A percentile compares a stretch with the other conserved stretches of the same genome.
Evolutionary conservation across 2,113 vertebrate species (phyloP).

Genomic region (Forbesichthys papilliferus): DNA sequence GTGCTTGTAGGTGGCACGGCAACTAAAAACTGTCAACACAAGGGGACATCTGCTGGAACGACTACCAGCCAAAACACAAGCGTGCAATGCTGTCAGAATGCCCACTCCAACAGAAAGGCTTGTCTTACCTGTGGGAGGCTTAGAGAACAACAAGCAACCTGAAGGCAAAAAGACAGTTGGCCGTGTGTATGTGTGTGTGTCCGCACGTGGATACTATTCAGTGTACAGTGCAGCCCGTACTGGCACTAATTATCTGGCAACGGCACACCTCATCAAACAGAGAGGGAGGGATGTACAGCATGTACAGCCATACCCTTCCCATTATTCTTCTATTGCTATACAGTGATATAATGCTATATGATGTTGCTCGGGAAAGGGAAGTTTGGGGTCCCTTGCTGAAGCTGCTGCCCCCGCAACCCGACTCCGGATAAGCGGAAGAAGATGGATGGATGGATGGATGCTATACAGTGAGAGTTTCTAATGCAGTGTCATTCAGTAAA

Average conservation of each 20-base stretch:
- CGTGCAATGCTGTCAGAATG: slow-evolving; percentile 1
- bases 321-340: no score
- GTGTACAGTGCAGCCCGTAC: background rate
- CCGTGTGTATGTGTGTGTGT: background rate
- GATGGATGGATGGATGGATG: no score
- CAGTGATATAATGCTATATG: no score
- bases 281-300: background rate
- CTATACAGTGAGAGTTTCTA: no score
- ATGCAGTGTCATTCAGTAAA: no score
- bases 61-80: slow-evolving; percentile 8
- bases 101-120: slow-evolving; percentile 2
- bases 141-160: slow-evolving; percentile 14
- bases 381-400: no score
- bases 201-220: background rate
- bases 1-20: slow-evolving; percentile 19
- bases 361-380: no score
- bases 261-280: background rate
- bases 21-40: slow-evolving; percentile 15
- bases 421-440: no score
- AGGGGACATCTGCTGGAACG: slow-evolving; percentile 5
- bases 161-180: background rate
- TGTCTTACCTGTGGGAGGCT: background rate
- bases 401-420: no score
- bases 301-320: background rate
- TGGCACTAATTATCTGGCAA: slow-evolving; percentile 42